Evolutionary conservation across 2,113 vertebrate genomes (phyloP), one percentile per base, ranked within the genome.

Genomic region (Aphyosemion australe): DNA sequence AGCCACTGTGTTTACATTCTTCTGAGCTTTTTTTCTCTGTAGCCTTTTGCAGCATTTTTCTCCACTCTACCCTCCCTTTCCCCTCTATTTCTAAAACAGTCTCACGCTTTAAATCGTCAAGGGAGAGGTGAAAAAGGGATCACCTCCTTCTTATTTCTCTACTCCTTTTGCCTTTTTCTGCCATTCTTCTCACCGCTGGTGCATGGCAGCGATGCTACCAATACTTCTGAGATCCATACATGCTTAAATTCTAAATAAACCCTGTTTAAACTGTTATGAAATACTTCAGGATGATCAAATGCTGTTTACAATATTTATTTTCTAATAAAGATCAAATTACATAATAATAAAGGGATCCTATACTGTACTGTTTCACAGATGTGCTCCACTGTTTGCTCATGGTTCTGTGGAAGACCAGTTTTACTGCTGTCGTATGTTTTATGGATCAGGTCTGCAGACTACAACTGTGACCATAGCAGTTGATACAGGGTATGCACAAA

Each of bases 1-100:
- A 31, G 53, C 20, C 6, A 11, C 52, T 0, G 10, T 83, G 82
- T 83, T 87, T 85, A 75, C 73, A 88, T 87, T 80, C 66, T 65
- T 61, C 74, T 65, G 10, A 74, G 47, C 80, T 77, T 73, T 56
- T 69, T 76, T 83, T 78, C 72, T 52, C 61, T 62, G 6, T 39
- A 20, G 16, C 42, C 34, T 62, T 65, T 66, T 65, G 15, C 11
- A 20, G 47, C 26, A 5, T 16, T 56, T 58, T 46, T 53, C 59
- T 56, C 12, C 48, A 46, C 49, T 56, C 46, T 21, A 45, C 42
- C 16, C 61, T 42, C 56, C 50, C n/a, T 37, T 34, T 32, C 26
- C 5, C 26, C 26, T 26, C 26, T 26, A 2, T 26, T 67, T 53
- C 34, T 6, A 53, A 78, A 73, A 55, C 6, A 61, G 39, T 86